These are phyloP conservation scores for Hydroisotoma schaefferi DNA, from an alignment of 2,888 invertebrate genomes.

Conservation along the genomic window DNA sequence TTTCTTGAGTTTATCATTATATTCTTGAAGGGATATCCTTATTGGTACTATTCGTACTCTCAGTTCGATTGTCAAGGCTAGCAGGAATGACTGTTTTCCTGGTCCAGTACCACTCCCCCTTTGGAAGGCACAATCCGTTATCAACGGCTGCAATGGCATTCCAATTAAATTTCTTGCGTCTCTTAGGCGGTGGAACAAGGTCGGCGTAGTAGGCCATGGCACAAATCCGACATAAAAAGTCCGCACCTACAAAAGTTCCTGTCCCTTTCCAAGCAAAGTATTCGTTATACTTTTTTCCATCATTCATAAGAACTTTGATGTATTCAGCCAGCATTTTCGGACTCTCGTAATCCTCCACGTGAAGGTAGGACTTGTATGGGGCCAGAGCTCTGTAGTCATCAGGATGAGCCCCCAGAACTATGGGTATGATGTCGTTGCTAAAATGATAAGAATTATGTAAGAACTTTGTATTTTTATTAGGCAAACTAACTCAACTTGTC, in stretches of 20 bases:
- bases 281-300: constrained; percentile 52
- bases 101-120: constrained; percentile 36
- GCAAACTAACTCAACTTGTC: neutral
- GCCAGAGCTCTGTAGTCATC: constrained; percentile 44
- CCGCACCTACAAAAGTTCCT: constrained; percentile 35
- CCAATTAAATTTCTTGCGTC: constrained; percentile 26
- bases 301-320: constrained; percentile 55
- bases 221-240: constrained; percentile 43
- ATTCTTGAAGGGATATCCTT: too few relatives aligned
- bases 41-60: too few relatives aligned
- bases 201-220: constrained; percentile 43
- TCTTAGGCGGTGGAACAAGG: constrained; percentile 29
- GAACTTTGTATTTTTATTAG: neutral
- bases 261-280: constrained; percentile 61
- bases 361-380: constrained; percentile 43
- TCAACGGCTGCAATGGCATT: constrained; percentile 23
- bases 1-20: too few relatives aligned
- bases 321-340: constrained; percentile 54
- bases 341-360: constrained; percentile 41
- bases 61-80: too few relatives aligned
- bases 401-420: constrained; percentile 44
- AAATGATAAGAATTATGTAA: neutral
- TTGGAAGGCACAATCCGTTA: constrained; percentile 30
- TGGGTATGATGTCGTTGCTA: constrained; percentile 44
- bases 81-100: too few relatives aligned